Evolutionary conservation across 2,113 vertebrate species (phyloP).

Genomic region (Osmerus mordax): DNA sequence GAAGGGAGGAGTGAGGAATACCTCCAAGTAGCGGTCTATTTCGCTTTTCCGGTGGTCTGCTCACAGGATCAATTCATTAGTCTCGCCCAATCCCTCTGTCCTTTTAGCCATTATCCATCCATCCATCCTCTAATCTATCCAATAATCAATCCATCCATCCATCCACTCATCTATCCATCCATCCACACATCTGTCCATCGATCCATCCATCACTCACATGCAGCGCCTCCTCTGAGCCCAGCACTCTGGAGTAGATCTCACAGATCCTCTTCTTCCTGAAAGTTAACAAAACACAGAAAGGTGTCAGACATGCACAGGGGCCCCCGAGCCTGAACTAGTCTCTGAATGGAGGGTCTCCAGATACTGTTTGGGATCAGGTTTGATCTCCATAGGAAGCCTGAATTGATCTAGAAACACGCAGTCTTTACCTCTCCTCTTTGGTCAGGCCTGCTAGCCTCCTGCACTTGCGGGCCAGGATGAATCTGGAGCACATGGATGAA

Average conservation of each 20-base stretch:
- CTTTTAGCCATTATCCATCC: too few relatives aligned
- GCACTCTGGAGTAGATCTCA: constrained; percentile 88
- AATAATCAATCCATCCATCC: too few relatives aligned
- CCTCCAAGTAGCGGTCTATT: too few relatives aligned
- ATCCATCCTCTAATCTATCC: too few relatives aligned
- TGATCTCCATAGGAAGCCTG: not conserved
- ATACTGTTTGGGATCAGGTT: not conserved
- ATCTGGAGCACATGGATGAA: constrained; percentile 71
- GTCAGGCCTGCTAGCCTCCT: constrained; percentile 80
- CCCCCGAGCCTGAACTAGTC: not conserved
- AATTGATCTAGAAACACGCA: constrained; percentile 8
- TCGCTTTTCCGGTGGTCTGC: too few relatives aligned
- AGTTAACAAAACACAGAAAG: not conserved
- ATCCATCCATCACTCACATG: constrained; percentile 74
- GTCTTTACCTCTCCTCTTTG: constrained; percentile 86
- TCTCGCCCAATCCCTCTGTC: too few relatives aligned
- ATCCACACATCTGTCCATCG: not conserved
- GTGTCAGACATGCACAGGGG: not conserved
- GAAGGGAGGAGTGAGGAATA: not conserved
- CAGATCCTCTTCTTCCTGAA: constrained; percentile 84
- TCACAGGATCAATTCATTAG: not conserved
- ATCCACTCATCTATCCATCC: not conserved
- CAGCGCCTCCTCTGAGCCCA: constrained; percentile 86
- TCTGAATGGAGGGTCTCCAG: not conserved
- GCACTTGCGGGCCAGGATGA: constrained; percentile 89